A percentile compares a stretch with the other conserved stretches of the same genome.
These are phyloP conservation scores for Clostera curtula DNA, from an alignment of 2,888 invertebrate species.

Conservation along the genomic window DNA sequence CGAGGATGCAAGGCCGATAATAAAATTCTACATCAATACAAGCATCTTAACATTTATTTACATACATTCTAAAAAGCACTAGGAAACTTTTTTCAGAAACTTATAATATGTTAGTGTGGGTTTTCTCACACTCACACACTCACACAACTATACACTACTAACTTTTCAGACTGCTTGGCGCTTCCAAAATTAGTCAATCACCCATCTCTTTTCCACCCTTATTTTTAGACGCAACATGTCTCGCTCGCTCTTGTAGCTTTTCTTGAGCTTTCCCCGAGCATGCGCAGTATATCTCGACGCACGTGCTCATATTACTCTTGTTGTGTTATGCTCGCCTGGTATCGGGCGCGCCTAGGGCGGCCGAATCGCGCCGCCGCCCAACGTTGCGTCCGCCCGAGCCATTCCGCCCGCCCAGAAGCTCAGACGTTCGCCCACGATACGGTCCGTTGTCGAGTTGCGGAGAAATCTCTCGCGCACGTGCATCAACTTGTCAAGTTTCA, in stretches of 20 bases:
- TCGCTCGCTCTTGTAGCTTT: slow-evolving; percentile 48
- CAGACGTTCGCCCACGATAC: slow-evolving; percentile 54
- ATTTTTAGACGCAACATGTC: slow-evolving; percentile 42
- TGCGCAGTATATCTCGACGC: slow-evolving; percentile 60
- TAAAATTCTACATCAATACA: too few species aligned
- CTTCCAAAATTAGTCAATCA: slow-evolving; percentile 55
- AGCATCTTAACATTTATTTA: too few species aligned
- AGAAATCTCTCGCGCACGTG: slow-evolving; percentile 46
- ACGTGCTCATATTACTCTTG: slow-evolving; percentile 48
- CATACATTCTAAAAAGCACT: too few species aligned
- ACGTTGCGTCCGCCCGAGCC: slow-evolving; percentile 62
- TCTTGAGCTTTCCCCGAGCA: slow-evolving; percentile 55
- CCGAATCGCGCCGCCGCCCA: slow-evolving; percentile 61
- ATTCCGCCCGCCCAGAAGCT: slow-evolving; percentile 63
- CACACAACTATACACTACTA: slow-evolving; percentile 23
- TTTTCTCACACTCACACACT: slow-evolving; percentile 24
- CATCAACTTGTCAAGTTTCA: slow-evolving; percentile 26
- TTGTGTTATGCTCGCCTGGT: slow-evolving; percentile 53
- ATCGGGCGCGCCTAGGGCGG: slow-evolving; percentile 73
- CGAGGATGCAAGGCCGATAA: too few species aligned
- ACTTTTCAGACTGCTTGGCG: slow-evolving; percentile 71
- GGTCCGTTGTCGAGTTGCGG: slow-evolving; percentile 49
- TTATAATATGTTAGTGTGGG: slow-evolving; percentile 25
- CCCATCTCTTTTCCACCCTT: slow-evolving; percentile 46
- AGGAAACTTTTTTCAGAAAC: too few species aligned